Conservation (phyloP, 2,113 vertebrate species). For the Tauraco erythrolophus region DNA sequence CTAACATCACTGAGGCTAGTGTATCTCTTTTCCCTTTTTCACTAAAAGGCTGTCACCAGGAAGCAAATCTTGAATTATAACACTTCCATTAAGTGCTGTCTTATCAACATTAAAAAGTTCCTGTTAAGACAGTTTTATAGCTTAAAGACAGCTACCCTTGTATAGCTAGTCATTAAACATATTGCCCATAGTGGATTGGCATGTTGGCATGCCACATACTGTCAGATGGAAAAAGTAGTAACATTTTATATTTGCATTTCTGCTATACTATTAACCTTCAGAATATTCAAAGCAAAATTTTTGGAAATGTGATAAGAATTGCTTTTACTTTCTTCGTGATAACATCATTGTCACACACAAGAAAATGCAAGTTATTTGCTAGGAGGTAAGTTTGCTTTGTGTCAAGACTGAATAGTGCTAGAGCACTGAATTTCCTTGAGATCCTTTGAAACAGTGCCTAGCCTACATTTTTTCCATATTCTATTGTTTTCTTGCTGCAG, state of each 20-base stretch:
- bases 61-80: neutral
- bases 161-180: neutral
- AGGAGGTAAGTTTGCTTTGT: neutral
- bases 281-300: neutral
- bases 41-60: neutral
- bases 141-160: neutral
- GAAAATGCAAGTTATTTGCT: neutral
- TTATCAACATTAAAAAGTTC: neutral
- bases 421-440: neutral
- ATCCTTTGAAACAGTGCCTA: neutral
- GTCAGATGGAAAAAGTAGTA: neutral
- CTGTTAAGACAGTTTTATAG: neutral
- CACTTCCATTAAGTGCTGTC: neutral
- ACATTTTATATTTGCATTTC: neutral
- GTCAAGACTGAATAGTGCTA: neutral
- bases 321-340: neutral
- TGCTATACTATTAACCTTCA: neutral
- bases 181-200: neutral
- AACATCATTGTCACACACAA: neutral
- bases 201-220: neutral
- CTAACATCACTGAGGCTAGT: neutral
- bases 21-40: neutral
- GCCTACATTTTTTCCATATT: neutral
- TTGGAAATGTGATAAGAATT: neutral
- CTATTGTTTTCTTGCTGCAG: neutral